phyloP scores from a whole-genome alignment of 64 coral and sea anemone species.

The Dendronephthya gigantea region DNA sequence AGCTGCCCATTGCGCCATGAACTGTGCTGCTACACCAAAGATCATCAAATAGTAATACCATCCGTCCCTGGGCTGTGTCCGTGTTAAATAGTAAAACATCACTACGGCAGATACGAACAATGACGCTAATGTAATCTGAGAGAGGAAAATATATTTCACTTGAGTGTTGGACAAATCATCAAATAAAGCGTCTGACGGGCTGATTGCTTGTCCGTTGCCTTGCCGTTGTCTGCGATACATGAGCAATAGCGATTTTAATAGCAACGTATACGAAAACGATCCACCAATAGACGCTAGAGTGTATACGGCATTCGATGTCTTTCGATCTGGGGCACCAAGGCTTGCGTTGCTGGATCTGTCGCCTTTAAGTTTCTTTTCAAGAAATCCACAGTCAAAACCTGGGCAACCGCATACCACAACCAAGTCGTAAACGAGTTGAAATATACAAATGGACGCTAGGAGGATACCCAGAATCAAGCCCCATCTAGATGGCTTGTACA shows the following conservation, averaged over 20 bases:
- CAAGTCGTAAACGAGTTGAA: conserved; percentile 41
- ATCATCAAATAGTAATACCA: conserved; percentile 24
- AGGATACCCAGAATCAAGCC: no score
- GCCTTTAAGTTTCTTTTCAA: conserved; percentile 8
- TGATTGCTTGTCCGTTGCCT: conserved; percentile 18
- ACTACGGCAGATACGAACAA: conserved; percentile 29
- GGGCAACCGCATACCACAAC: conserved; percentile 28
- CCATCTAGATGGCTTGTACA: no score
- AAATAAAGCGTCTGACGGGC: conserved; percentile 28
- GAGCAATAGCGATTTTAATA: conserved; percentile 32
- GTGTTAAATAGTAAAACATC: conserved; percentile 27
- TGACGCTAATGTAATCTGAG: neutral
- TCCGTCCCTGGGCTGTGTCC: neutral
- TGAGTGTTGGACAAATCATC: conserved; percentile 42
- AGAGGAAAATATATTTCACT: neutral
- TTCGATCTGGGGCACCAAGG: neutral
- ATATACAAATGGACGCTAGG: no score
- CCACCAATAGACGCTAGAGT: conserved; percentile 43
- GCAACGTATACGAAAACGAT: conserved; percentile 23
- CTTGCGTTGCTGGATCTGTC: neutral
- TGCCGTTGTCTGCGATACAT: conserved; percentile 12
- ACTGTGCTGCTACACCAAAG: conserved; percentile 38
- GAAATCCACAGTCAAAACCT: conserved; percentile 37
- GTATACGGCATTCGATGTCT: conserved; percentile 37
- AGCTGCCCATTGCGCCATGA: conserved; percentile 49